A percentile compares a stretch with the other conserved stretches of the same genome.
Evolutionary conservation across 2,888 invertebrate species (phyloP).

Genomic region (Drosophila recens): DNA sequence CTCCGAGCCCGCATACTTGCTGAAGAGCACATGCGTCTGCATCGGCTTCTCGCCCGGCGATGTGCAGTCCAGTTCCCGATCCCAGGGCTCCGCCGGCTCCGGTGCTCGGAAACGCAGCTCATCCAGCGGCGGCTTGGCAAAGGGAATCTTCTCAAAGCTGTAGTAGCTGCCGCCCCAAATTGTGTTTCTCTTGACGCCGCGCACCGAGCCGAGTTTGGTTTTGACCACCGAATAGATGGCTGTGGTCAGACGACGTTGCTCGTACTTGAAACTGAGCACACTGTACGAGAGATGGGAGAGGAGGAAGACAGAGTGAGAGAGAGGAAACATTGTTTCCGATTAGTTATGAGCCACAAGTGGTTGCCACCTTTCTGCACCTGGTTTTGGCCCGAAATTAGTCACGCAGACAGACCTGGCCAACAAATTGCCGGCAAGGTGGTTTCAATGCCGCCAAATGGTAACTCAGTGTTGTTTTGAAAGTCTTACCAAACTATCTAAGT

Average conservation of each 20-base stretch:
- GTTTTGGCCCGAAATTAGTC: constrained; percentile 28
- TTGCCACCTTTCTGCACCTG: constrained; percentile 15
- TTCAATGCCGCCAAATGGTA: constrained; percentile 61
- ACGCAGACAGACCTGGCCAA: too few relatives aligned
- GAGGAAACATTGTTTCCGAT: constrained; percentile 8
- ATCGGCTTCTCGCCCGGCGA: constrained; percentile 81
- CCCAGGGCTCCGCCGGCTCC: constrained; percentile 84
- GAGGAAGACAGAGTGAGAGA: neutral
- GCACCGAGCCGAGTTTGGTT: constrained; percentile 82
- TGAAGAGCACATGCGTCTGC: constrained; percentile 81
- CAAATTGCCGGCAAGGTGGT: constrained; percentile 42
- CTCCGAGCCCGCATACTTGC: constrained; percentile 85
- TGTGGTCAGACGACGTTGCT: constrained; percentile 80
- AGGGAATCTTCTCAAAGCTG: constrained; percentile 84
- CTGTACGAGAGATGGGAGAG: constrained; percentile 53
- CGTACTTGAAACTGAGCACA: constrained; percentile 79
- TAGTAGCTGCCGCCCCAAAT: constrained; percentile 82
- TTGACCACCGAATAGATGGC: constrained; percentile 72
- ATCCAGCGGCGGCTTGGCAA: constrained; percentile 83
- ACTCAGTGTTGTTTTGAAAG: constrained; percentile 49
- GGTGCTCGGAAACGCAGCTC: constrained; percentile 85
- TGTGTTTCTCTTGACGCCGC: constrained; percentile 82
- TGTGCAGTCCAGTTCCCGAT: constrained; percentile 84
- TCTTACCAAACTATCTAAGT: constrained; percentile 33
- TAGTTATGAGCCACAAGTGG: constrained; percentile 20